Base-by-base conservation (phyloP, 2,797 vertebrate genomes). In the Pangasius larnaudii region DNA sequence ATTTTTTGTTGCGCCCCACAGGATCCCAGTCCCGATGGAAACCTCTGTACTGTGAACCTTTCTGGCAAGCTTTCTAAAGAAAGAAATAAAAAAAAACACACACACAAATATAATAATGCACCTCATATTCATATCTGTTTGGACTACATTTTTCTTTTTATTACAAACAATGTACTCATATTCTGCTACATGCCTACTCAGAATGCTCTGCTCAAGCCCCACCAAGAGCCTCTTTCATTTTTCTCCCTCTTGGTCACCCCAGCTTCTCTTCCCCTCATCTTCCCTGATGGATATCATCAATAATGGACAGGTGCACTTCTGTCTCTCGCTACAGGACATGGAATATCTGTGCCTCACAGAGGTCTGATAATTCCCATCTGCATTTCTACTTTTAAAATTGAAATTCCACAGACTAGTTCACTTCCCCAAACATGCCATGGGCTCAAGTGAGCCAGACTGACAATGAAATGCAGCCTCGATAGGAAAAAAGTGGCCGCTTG, bases 221-320 rank as follows among this genome's bases (percentile, higher is more conserved):
- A 39, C 19, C 19, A 36, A n/a, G 13, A 46, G 58, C 2, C 53
- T 71, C 16, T 88, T 59, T 74, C 22, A 36, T 85, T 72, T 72
- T 69, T 72, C 56, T 59, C 19, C 56, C 58, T 58, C 78, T 59
- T 59, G 53, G 77, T 84, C 51, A 79, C 36, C 16, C 19, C 5
- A n/a, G 59, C 24, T 33, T 65, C 42, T 46, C 42, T 46, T 46
- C 89, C 14, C 11, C 30, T 87, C 74, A 82, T 88, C 89, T 65
- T 86, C 81, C 79, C 87, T 90, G 92, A 90, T 91, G 88, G 85
- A 89, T 90, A 85, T 78, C 89, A 89, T 90, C 89, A 90, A 90
- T 92, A 92, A 92, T 92, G 88, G 81, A 91, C 83, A 72, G 58
- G 61, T 83, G 88, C 86, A 87, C 59, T 79, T 85, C 89, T 85